These are phyloP conservation scores for Smittia aterrima DNA, from an alignment of 2,888 invertebrate species.

Conservation along the genomic window DNA sequence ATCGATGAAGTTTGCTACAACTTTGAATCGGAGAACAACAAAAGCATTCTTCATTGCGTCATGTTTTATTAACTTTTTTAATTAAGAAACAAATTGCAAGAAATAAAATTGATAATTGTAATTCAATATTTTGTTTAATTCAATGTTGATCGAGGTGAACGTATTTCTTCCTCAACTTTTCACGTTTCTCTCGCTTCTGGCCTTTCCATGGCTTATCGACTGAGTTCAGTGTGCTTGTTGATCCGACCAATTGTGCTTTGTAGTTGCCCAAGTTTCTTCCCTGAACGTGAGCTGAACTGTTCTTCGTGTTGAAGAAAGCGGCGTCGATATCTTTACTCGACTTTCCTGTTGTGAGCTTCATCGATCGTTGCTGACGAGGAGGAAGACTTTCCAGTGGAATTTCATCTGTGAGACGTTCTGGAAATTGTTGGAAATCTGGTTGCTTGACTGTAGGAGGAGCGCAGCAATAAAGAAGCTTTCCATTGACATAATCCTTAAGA, in stretches of 20 bases:
- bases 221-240: not conserved
- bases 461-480: constrained; percentile 77
- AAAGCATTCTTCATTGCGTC: constrained; percentile 89
- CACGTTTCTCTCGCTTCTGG: constrained; percentile 84
- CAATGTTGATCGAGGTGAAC: constrained; percentile 79
- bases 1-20: constrained; percentile 94
- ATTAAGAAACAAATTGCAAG: not conserved
- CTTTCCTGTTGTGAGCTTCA: constrained; percentile 48
- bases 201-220: constrained; percentile 76
- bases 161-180: constrained; percentile 85
- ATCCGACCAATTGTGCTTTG: constrained; percentile 32
- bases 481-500: constrained; percentile 88
- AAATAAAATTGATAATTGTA: not conserved
- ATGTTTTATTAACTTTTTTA: constrained; percentile 75
- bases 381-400: constrained; percentile 56
- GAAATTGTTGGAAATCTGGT: constrained; percentile 61
- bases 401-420: constrained; percentile 53
- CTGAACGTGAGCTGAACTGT: constrained; percentile 51
- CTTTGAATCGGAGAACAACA: constrained; percentile 83
- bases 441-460: constrained; percentile 74
- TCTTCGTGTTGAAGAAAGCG: constrained; percentile 58
- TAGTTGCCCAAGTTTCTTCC: constrained; percentile 46
- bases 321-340: constrained; percentile 60
- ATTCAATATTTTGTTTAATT: constrained; percentile 43
- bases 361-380: constrained; percentile 58